Evolutionary conservation across 1,140 invertebrate genomes (phyloP).

Genomic region (Drosophila cardini): DNA sequence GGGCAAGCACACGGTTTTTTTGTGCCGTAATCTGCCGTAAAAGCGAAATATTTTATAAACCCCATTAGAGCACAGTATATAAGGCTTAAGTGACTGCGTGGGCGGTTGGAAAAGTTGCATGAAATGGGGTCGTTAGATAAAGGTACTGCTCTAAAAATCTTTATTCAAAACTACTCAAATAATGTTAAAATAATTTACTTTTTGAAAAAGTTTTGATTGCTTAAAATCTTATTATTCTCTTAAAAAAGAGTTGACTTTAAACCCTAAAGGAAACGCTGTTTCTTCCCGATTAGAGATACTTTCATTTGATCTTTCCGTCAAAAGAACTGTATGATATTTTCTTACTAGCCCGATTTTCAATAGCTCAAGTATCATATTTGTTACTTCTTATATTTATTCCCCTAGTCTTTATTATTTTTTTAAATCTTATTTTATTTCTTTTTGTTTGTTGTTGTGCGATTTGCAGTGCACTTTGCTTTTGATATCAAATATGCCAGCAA

Average conservation of each 20-base stretch:
- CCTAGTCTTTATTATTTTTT: background rate
- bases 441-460: conserved; percentile 25
- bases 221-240: no score
- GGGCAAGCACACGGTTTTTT: background rate
- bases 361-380: conserved; percentile 1
- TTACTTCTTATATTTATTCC: conserved; percentile 5
- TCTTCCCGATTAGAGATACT: no score
- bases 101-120: background rate
- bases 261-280: no score
- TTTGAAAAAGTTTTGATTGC: no score
- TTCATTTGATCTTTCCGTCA: no score
- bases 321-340: background rate
- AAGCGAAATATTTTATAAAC: conserved; percentile 21
- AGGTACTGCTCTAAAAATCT: no score
- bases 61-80: conserved; percentile 1
- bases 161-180: no score
- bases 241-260: no score
- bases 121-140: no score
- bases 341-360: background rate
- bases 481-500: conserved; percentile 75
- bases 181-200: no score
- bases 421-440: background rate
- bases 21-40: background rate
- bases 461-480: conserved; percentile 38
- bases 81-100: background rate